phyloP scores from a whole-genome alignment of 1,140 invertebrate genomes.

The Aphelenchoides fujianensis region DNA sequence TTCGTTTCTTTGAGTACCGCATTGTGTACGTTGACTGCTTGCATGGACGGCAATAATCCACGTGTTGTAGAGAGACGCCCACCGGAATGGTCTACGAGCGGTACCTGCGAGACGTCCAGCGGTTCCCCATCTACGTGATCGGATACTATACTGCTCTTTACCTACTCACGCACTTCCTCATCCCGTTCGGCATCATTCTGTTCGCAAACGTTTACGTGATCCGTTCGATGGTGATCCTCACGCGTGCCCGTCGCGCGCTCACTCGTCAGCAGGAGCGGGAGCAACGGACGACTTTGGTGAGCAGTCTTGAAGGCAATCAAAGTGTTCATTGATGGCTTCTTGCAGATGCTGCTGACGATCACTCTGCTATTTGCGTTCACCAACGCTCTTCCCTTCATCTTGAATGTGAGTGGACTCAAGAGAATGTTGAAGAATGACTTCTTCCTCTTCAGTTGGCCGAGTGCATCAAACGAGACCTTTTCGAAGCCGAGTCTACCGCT shows the following conservation, averaged over 20 bases:
- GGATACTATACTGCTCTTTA: conserved; percentile 56
- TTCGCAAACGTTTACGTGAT: conserved; percentile 52
- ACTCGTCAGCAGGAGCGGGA: no score
- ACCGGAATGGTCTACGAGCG: conserved; percentile 43
- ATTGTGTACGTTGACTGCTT: conserved; percentile 27
- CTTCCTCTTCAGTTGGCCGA: conserved; percentile 49
- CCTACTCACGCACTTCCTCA: conserved; percentile 56
- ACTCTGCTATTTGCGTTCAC: conserved; percentile 56
- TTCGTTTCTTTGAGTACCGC: conserved; percentile 56
- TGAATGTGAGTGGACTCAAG: conserved; percentile 8
- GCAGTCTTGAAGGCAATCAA: no score
- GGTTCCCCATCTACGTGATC: conserved; percentile 46
- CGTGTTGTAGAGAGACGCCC: conserved; percentile 20
- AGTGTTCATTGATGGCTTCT: no score
- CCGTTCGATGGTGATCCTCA: conserved; percentile 45
- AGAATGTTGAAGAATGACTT: no score
- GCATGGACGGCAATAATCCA: neutral
- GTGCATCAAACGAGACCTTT: conserved; percentile 52
- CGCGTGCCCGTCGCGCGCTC: conserved; percentile 40
- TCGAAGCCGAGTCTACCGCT: conserved; percentile 46
- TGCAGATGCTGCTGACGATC: conserved; percentile 57
- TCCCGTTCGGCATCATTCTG: conserved; percentile 53
- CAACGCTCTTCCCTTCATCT: conserved; percentile 55
- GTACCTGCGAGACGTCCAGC: conserved; percentile 42
- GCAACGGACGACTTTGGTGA: no score